Base-by-base conservation (phyloP, 2,113 vertebrate species). In the Rafetus swinhoei region DNA sequence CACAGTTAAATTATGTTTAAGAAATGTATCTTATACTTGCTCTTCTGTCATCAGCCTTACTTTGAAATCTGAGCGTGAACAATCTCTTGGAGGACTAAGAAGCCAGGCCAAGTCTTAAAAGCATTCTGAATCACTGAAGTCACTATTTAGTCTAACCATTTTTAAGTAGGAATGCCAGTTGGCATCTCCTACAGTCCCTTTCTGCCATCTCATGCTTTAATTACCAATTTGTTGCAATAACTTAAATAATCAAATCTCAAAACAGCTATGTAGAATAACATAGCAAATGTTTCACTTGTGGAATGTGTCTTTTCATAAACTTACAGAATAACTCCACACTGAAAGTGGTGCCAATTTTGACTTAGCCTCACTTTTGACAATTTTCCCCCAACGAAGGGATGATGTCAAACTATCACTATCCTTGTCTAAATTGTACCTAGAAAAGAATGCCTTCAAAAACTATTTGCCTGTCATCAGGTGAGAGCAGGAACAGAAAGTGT, bases 41-140 rank as follows among this genome's bases (percentile, higher is more conserved):
- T 24, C 22, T 77, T 18, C 77, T 85, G 90, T 29, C 3, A 77
- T 56, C 82, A 74, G 72, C 74, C 53, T 95, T 35, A 83, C 55
- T 91, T 87, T 93, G 81, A 94, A 82, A 89, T 92, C 45, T 81
- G 83, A 95, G 50, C 86, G 90, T 0, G 0, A 85, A 57, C 7
- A 90, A 21, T 35, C 13, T 32, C 45, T 62, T 76, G 93, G 85
- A 90, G 39, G 24, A 94, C 16, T 21, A 85, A 87, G 62, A 93
- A 90, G 22, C 15, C 83, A 93, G 60, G 95, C 95, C 95, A 97
- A 97, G 85, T 83, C 69, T 93, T 96, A 93, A 96, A 93, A 96
- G 97, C 97, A 97, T 97, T 97, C 93, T 97, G 89, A 90, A 86
- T 96, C 79, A 90, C 95, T 97, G 95, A 97, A 94, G 93, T 97